Base-by-base conservation (phyloP, 2,797 vertebrate species). In the Helarctos malayanus region DNA sequence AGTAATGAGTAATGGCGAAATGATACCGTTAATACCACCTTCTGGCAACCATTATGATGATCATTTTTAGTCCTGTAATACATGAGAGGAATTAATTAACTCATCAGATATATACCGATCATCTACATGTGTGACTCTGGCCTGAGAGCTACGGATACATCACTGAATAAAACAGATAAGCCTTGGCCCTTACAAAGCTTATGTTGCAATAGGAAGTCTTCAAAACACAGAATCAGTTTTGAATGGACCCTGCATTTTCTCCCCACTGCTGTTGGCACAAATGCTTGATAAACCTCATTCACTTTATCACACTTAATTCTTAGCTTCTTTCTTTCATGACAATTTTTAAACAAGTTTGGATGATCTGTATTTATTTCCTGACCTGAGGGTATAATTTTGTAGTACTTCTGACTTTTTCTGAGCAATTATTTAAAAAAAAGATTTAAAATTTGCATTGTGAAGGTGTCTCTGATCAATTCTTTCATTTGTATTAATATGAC, bases 251-350 rank as follows among this genome's bases (percentile, higher is more conserved):
- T 92, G 49, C 6, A 25, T 80, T 65, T 89, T 69, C 57, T 13
- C 57, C 27, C 14, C 91, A 35, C 69, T 87, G 35, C 35, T 93
- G 54, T 90, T 93, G 93, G 75, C 38, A 73, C 25, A 52, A 94
- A 73, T 90, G 25, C 45, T 95, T 90, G 27, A 95, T 92, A 97
- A 95, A 89, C 49, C 45, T 94, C 59, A 88, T 97, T 94, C 94
- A 71, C 11, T 73, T 95, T 79, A 97, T 78, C 41, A 89, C 54
- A 97, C 80, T 86, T 95, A 95, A 89, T 97, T 97, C 47, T 98
- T 97, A 73, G 59, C 45, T 95, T 93, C 29, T 61, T 97, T 87
- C 73, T 92, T 92, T 73, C 19, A 69, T 73, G 88, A 91, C 27
- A 92, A 95, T 96, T 94, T 97, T 92, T 29, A 92, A 95, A 82